These are phyloP conservation scores for Spilarctia lutea DNA, from an alignment of 2,888 invertebrate species.

Conservation along the genomic window DNA sequence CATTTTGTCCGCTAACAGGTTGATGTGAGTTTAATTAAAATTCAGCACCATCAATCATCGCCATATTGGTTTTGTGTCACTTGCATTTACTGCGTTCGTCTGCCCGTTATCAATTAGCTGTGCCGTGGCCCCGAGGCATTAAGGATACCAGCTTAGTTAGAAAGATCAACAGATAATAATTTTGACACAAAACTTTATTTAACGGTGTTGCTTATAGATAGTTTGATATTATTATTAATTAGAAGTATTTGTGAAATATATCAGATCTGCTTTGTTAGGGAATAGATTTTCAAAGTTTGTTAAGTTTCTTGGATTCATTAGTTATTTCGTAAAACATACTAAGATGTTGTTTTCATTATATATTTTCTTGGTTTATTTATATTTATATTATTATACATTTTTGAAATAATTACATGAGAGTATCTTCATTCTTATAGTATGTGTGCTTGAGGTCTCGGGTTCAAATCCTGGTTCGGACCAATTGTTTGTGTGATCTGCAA, in stretches of 20 bases:
- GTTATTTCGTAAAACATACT: no score
- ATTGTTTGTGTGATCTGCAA: no score
- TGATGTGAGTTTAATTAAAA: constrained; percentile 84
- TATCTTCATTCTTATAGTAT: no score
- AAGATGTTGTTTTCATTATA: no score
- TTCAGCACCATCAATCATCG: constrained; percentile 80
- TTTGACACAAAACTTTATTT: not conserved
- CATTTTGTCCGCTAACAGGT: constrained; percentile 80
- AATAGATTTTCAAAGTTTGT: not conserved
- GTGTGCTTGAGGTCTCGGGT: no score
- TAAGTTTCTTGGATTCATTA: no score
- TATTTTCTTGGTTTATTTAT: no score
- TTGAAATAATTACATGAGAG: no score
- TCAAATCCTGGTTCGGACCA: no score
- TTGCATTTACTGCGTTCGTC: constrained; percentile 70
- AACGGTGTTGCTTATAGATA: not conserved
- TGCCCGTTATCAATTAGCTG: constrained; percentile 75
- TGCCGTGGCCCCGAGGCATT: constrained; percentile 18
- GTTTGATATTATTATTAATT: not conserved
- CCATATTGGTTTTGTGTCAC: constrained; percentile 83
- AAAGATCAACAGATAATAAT: constrained; percentile 1
- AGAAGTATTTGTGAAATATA: not conserved
- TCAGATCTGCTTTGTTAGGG: not conserved
- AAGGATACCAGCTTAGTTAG: constrained; percentile 15
- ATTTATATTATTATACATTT: no score